These are phyloP conservation scores for Hypena proboscidalis DNA, from an alignment of 2,888 invertebrate species.

Conservation along the genomic window DNA sequence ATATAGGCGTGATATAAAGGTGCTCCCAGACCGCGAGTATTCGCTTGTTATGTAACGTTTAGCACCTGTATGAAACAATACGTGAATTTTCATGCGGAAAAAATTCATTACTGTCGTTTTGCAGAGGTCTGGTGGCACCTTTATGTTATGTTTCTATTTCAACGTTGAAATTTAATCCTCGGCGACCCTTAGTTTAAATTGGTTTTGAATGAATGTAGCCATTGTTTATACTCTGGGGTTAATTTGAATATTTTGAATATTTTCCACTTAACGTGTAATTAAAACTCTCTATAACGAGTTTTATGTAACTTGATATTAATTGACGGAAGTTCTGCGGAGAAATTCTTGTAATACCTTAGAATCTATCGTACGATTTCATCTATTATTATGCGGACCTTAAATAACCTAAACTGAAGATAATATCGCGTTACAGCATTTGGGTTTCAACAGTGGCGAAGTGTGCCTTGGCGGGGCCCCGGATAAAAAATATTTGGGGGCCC, in stretches of 20 bases:
- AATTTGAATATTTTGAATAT: constrained; percentile 67
- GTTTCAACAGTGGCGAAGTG: too few relatives aligned
- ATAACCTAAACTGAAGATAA: too few relatives aligned
- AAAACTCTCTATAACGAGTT: constrained; percentile 31
- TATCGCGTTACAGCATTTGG: too few relatives aligned
- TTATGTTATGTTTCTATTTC: background rate
- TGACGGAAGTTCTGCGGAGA: constrained; percentile 8
- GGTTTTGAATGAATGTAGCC: constrained; percentile 40
- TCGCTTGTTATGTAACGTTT: too few relatives aligned
- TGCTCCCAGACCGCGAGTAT: too few relatives aligned
- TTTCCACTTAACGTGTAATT: constrained; percentile 60
- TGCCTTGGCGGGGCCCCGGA: too few relatives aligned
- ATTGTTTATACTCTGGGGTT: constrained; percentile 50
- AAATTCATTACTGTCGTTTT: background rate
- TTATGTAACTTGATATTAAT: constrained; percentile 29
- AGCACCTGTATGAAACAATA: too few relatives aligned
- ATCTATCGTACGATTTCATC: background rate
- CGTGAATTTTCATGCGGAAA: too few relatives aligned
- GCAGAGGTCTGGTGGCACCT: too few relatives aligned
- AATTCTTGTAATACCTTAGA: constrained; percentile 1
- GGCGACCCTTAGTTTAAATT: constrained; percentile 41
- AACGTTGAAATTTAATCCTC: constrained; percentile 25
- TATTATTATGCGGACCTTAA: background rate
- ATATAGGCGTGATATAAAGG: too few relatives aligned
- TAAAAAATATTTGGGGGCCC: too few relatives aligned